Percentiles rank a stretch among this genome's conserved stretches.
phyloP scores from a whole-genome alignment of 2,113 vertebrate species.

The Sinocyclocheilus grahami region DNA sequence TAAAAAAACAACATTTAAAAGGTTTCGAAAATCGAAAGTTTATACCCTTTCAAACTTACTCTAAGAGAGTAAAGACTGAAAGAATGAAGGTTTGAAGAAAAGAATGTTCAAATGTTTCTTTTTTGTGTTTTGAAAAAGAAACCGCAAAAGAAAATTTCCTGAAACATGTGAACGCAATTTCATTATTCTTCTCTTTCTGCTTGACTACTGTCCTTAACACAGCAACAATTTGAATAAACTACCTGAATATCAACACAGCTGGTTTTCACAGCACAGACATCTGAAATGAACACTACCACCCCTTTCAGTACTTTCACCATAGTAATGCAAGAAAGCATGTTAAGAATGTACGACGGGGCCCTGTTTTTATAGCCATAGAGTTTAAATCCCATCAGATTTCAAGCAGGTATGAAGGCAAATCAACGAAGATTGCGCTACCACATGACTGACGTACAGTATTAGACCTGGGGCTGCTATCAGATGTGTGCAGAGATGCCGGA shows the following conservation, averaged over 20 bases:
- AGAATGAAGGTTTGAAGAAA: background rate
- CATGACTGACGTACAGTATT: background rate
- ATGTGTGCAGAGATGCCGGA: background rate
- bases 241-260: background rate
- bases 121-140: background rate
- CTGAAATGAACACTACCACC: background rate
- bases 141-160: too few relatives aligned
- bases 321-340: background rate
- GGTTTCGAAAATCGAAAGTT: background rate
- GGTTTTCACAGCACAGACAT: background rate
- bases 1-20: background rate
- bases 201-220: background rate
- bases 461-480: constrained; percentile 8
- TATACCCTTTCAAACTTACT: background rate
- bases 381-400: constrained; percentile 1
- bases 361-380: background rate
- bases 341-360: background rate
- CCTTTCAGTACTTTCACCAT: background rate
- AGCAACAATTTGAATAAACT: background rate
- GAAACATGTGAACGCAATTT: background rate
- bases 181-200: background rate
- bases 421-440: background rate
- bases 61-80: background rate
- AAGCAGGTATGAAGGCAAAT: background rate
- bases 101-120: background rate